phyloP scores from a whole-genome alignment of 2,888 invertebrate species.

The Dasypolia templi region DNA sequence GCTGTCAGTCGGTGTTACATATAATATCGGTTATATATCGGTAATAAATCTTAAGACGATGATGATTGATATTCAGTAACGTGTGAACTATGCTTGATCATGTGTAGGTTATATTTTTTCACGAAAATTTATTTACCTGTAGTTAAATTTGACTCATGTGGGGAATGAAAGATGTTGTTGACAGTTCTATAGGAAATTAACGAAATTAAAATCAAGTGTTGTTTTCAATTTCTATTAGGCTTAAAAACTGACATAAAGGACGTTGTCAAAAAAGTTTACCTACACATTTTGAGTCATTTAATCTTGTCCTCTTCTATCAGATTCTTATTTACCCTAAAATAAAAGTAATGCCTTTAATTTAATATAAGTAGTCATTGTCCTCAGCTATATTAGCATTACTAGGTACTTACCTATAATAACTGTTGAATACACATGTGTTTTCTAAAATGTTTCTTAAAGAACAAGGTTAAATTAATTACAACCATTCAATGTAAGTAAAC shows the following conservation, averaged over 20 bases:
- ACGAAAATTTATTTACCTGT: neutral
- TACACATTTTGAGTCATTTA: too few species aligned
- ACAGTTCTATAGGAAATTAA: neutral
- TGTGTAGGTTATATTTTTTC: slow-evolving; percentile 8
- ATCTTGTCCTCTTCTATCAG: too few species aligned
- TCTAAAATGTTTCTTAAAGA: neutral
- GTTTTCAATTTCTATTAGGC: neutral
- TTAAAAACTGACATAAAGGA: neutral
- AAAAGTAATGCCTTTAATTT: too few species aligned
- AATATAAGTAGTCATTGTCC: too few species aligned
- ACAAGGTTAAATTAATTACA: neutral
- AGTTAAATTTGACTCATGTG: neutral
- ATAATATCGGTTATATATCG: too few species aligned
- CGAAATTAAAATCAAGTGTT: neutral
- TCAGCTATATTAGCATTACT: too few species aligned
- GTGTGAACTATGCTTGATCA: slow-evolving; percentile 29
- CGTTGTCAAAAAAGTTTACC: too few species aligned
- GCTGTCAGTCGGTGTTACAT: slow-evolving; percentile 48
- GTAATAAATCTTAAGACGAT: slow-evolving; percentile 52
- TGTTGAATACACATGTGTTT: neutral
- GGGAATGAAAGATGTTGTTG: neutral
- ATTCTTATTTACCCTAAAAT: too few species aligned
- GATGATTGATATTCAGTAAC: slow-evolving; percentile 32
- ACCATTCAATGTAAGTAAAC: neutral
- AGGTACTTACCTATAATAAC: too few species aligned